Conservation (phyloP, 2,113 vertebrate genomes). For the Clarias magur region DNA sequence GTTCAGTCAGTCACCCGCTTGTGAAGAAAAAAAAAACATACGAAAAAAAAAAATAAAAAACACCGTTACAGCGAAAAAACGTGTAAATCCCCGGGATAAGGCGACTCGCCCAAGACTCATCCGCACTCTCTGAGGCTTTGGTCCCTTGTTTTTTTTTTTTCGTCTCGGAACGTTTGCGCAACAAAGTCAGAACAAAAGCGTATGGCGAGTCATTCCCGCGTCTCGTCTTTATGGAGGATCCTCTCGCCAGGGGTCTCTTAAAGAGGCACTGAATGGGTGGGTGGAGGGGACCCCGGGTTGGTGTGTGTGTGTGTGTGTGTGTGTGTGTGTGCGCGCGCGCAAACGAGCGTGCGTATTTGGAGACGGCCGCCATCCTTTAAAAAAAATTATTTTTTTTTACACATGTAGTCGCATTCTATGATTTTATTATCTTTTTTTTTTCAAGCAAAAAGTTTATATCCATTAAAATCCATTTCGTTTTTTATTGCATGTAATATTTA, state of each 20-base stretch:
- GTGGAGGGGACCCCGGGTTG: constrained; percentile 42
- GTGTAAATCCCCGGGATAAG: constrained; percentile 45
- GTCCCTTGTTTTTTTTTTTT: no score
- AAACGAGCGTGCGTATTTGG: not conserved
- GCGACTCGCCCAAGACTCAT: constrained; percentile 45
- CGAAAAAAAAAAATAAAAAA: no score
- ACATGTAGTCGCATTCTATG: no score
- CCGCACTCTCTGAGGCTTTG: constrained; percentile 16
- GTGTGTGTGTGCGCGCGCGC: not conserved
- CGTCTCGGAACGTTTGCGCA: not conserved
- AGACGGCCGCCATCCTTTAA: not conserved
- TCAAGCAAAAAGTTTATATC: no score
- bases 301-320: not conserved
- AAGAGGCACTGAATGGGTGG: constrained; percentile 65
- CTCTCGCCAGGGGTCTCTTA: constrained; percentile 77
- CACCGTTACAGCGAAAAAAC: not conserved
- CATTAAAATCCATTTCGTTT: no score
- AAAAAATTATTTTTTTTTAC: no score
- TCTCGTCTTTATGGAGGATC: constrained; percentile 77
- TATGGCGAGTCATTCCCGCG: constrained; percentile 70
- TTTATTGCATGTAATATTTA: no score
- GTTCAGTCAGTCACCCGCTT: constrained; percentile 44
- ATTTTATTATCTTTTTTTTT: no score
- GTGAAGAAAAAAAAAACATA: not conserved
- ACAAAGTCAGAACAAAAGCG: constrained; percentile 58